A percentile compares a stretch with the other conserved stretches of the same genome.
Evolutionary conservation across 2,888 invertebrate species (phyloP).

Genomic region (Pimpla rufipes): DNA sequence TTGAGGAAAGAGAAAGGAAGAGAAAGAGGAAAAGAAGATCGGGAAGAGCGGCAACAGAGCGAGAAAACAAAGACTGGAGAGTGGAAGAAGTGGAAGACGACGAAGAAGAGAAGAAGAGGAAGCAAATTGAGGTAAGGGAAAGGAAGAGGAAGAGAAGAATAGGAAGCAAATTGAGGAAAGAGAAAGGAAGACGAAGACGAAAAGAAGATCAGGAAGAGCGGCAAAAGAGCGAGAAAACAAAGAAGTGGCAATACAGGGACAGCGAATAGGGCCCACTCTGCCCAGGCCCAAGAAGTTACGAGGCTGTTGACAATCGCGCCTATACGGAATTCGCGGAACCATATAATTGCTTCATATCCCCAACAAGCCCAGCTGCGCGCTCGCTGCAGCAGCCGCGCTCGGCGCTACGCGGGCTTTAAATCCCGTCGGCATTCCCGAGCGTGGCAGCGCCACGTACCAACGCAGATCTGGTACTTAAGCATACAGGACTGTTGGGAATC

Average conservation of each 20-base stretch:
- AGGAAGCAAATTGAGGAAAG: no score
- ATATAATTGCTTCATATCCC: constrained; percentile 82
- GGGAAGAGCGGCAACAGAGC: background rate
- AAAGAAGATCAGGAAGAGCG: background rate
- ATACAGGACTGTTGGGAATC: background rate
- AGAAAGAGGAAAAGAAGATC: constrained; percentile 14
- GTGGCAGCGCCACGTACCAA: background rate
- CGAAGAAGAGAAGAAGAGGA: background rate
- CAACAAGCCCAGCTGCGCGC: constrained; percentile 20
- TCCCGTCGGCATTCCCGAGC: constrained; percentile 75
- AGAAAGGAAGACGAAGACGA: no score
- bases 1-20: constrained; percentile 6
- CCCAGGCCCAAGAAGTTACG: constrained; percentile 72
- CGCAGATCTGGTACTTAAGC: background rate
- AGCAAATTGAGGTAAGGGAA: no score
- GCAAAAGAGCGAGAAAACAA: background rate
- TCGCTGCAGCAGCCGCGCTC: background rate
- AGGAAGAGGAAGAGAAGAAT: no score
- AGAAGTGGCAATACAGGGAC: constrained; percentile 2
- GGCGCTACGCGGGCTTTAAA: constrained; percentile 71
- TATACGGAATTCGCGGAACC: constrained; percentile 77
- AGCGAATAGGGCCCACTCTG: constrained; percentile 38
- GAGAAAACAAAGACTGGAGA: background rate
- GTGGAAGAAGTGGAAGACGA: constrained; percentile 5
- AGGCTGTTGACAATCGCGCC: constrained; percentile 78